phyloP scores from a whole-genome alignment of 2,888 invertebrate species.

The Pilophorus perplexus region DNA sequence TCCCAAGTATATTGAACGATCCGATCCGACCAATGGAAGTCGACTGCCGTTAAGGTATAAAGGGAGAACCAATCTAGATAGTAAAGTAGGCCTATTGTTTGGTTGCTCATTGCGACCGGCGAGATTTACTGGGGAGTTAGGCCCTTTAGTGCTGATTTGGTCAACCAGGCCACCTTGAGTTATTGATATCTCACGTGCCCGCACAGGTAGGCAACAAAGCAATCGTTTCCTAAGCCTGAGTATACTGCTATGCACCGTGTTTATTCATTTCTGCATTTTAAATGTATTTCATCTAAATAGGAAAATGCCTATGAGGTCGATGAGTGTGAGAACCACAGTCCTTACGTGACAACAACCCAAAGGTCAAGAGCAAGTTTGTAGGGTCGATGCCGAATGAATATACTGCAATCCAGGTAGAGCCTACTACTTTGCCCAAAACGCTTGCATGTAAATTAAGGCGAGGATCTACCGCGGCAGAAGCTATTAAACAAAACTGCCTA shows the following conservation, averaged over 20 bases:
- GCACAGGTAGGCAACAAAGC: constrained; percentile 13
- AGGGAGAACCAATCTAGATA: constrained; percentile 7
- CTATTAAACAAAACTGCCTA: constrained; percentile 14
- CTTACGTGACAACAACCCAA: constrained; percentile 5
- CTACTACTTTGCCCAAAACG: not conserved
- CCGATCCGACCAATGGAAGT: not conserved
- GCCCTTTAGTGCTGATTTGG: constrained; percentile 31
- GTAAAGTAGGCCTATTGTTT: constrained; percentile 22
- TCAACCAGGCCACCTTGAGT: constrained; percentile 27
- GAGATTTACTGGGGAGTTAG: constrained; percentile 27
- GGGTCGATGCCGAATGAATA: constrained; percentile 12
- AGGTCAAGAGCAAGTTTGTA: constrained; percentile 7
- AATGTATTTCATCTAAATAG: too few species aligned
- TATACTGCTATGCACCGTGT: too few species aligned
- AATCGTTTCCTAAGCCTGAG: too few species aligned
- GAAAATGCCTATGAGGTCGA: too few species aligned
- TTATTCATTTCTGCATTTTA: too few species aligned
- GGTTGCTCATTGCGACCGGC: not conserved
- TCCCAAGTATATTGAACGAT: constrained; percentile 15
- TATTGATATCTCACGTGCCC: constrained; percentile 32
- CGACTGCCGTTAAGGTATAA: constrained; percentile 6
- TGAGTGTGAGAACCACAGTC: too few species aligned
- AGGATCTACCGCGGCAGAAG: constrained; percentile 3
- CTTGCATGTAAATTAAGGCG: constrained; percentile 10
- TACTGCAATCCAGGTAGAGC: not conserved